A percentile compares a stretch with the other conserved stretches of the same genome.
Evolutionary conservation across 2,797 vertebrate species (phyloP).

Genomic region (Bryconaethiops microstoma): DNA sequence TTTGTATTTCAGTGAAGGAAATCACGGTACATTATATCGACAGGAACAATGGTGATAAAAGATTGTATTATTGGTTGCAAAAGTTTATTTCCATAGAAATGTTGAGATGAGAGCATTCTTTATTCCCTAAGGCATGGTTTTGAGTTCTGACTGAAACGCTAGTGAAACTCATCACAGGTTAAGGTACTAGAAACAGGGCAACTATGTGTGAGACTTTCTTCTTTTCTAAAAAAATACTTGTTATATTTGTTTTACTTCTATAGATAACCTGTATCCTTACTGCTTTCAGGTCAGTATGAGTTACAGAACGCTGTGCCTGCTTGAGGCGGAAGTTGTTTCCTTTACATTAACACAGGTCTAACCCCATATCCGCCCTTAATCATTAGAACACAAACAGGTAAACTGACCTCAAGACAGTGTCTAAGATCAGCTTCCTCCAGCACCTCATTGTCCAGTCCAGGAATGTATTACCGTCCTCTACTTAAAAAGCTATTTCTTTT

Average conservation of each 20-base stretch:
- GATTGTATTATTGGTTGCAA: not conserved
- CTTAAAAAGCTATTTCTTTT: not conserved
- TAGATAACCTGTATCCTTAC: not conserved
- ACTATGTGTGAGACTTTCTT: constrained; percentile 24
- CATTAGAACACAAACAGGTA: not conserved
- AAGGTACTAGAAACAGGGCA: constrained; percentile 46
- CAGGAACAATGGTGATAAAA: not conserved
- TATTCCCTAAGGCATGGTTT: constrained; percentile 9
- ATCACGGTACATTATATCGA: constrained; percentile 3
- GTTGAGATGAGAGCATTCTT: not conserved
- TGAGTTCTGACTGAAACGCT: constrained; percentile 25
- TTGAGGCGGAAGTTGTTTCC: constrained; percentile 2
- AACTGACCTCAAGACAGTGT: constrained; percentile 27
- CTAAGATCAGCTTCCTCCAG: not conserved
- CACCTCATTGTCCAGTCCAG: not conserved
- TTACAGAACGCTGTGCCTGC: not conserved
- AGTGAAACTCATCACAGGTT: constrained; percentile 49
- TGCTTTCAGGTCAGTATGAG: constrained; percentile 1
- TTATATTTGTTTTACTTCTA: not conserved
- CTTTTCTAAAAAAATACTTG: not conserved
- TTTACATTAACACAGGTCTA: not conserved
- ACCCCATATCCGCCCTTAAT: not conserved
- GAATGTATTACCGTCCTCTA: not conserved
- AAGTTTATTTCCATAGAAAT: not conserved
- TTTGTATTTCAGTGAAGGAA: constrained; percentile 21